Conservation (phyloP, 2,888 invertebrate species). For the Didymodactylos carnosus region DNA sequence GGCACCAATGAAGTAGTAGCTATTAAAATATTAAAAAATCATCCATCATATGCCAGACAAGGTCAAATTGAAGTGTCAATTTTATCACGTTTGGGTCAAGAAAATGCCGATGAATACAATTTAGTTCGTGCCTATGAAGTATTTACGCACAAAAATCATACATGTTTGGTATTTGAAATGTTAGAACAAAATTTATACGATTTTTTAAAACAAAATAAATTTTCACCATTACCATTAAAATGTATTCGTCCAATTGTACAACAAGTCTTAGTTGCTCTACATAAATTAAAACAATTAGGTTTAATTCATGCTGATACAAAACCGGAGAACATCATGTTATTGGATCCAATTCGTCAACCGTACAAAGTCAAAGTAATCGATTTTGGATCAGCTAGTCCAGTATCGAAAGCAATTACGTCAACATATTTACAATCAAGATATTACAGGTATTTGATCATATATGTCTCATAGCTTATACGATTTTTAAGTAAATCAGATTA, state of each 20-base stretch:
- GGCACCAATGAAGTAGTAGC: slow-evolving; percentile 99
- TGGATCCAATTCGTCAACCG: slow-evolving; percentile 88
- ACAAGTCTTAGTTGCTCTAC: slow-evolving; percentile 66
- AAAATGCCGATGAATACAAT: slow-evolving; percentile 54
- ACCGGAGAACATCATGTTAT: slow-evolving; percentile 99
- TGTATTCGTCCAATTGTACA: slow-evolving; percentile 95
- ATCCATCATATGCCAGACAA: slow-evolving; percentile 97
- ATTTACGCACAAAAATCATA: slow-evolving; percentile 97
- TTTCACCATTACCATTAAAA: slow-evolving; percentile 88
- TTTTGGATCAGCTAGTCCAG: slow-evolving; percentile 96
- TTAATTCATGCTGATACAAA: slow-evolving; percentile 97
- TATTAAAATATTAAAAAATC: slow-evolving; percentile 98
- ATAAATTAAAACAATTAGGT: slow-evolving; percentile 82
- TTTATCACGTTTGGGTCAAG: slow-evolving; percentile 35
- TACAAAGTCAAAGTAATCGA: slow-evolving; percentile 96
- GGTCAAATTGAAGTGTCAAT: slow-evolving; percentile 87
- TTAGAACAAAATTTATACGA: slow-evolving; percentile 98
- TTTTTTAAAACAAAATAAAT: slow-evolving; percentile 98
- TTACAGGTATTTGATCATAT: too few species aligned
- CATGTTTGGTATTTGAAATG: slow-evolving; percentile 98
- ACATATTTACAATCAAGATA: slow-evolving; percentile 97
- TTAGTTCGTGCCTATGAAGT: slow-evolving; percentile 99
- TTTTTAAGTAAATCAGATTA: not conserved
- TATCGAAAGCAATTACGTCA: slow-evolving; percentile 96
- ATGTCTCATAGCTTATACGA: slow-evolving; percentile 40